Evolutionary conservation across 1,140 invertebrate species (phyloP).

Genomic region (Zaprionus nigranus): DNA sequence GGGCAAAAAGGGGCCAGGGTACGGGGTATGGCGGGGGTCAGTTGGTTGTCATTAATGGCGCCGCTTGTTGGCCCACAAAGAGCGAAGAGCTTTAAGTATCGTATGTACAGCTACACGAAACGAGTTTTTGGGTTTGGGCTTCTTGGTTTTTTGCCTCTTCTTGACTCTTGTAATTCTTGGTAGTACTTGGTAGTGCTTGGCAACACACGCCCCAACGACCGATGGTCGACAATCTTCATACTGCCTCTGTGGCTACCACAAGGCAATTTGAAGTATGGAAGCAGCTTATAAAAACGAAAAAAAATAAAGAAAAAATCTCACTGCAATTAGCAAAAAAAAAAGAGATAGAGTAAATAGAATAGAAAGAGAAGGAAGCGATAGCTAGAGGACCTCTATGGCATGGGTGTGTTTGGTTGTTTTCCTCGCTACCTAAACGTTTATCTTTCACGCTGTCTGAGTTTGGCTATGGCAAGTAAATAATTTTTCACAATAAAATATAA

Average conservation of each 20-base stretch:
- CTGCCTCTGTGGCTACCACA: slow-evolving; percentile 26
- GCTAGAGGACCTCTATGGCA: neutral
- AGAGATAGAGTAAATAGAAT: neutral
- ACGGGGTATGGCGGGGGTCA: slow-evolving; percentile 15
- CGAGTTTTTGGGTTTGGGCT: slow-evolving; percentile 40
- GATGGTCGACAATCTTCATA: slow-evolving; percentile 42
- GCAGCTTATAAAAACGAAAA: slow-evolving; percentile 22
- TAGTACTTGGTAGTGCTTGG: slow-evolving; percentile 26
- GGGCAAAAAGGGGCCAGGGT: neutral
- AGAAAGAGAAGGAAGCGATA: neutral
- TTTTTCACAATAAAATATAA: neutral
- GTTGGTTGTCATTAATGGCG: slow-evolving; percentile 70
- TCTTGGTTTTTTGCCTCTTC: slow-evolving; percentile 13
- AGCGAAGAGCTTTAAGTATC: slow-evolving; percentile 36
- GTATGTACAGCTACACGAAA: slow-evolving; percentile 46
- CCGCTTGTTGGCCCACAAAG: slow-evolving; percentile 65
- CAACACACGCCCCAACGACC: slow-evolving; percentile 49
- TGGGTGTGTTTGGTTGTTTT: neutral
- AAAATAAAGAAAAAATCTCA: slow-evolving; percentile 26
- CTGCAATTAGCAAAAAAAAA: slow-evolving; percentile 57
- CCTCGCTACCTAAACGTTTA: neutral
- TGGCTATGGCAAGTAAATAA: neutral
- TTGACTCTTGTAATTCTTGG: slow-evolving; percentile 24
- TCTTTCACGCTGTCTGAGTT: neutral
- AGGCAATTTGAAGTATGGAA: slow-evolving; percentile 30